Percentiles rank a stretch among this genome's conserved stretches.
Evolutionary conservation across 2,797 vertebrate genomes (phyloP).

Genomic region (Rhinatrema bivittatum): DNA sequence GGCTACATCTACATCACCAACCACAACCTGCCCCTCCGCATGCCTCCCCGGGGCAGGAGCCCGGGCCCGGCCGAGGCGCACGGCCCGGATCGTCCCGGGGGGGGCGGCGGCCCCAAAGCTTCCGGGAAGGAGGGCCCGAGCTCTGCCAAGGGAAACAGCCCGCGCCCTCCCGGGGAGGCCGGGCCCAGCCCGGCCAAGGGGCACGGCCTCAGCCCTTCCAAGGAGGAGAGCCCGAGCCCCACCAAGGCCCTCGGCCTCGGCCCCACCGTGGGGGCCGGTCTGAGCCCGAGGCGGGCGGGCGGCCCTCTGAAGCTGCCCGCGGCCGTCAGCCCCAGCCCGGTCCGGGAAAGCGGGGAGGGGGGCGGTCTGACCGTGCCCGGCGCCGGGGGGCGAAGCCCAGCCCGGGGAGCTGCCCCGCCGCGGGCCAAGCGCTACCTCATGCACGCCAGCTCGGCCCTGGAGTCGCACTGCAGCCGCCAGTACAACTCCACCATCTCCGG

Average conservation of each 20-base stretch:
- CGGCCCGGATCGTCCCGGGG: not conserved
- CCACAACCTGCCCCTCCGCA: constrained; percentile 79
- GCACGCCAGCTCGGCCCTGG: constrained; percentile 63
- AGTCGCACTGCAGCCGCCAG: constrained; percentile 80
- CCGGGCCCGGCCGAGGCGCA: too few relatives aligned
- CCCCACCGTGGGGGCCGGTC: not conserved
- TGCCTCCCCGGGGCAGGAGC: constrained; percentile 61
- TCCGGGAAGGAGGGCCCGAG: not conserved
- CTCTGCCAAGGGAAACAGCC: not conserved
- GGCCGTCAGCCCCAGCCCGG: not conserved
- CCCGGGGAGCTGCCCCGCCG: constrained; percentile 25
- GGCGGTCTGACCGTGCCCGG: too few relatives aligned
- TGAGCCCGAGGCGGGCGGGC: too few relatives aligned
- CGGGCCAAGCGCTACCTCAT: constrained; percentile 50
- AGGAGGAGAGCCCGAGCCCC: not conserved
- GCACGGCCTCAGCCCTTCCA: too few relatives aligned
- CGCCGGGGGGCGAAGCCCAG: too few relatives aligned
- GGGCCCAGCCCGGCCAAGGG: too few relatives aligned
- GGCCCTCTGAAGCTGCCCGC: too few relatives aligned
- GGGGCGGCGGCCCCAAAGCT: not conserved
- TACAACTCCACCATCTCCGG: constrained; percentile 84
- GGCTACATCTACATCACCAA: constrained; percentile 84
- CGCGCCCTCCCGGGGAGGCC: not conserved
- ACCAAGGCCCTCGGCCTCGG: not conserved
- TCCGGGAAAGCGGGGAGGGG: too few relatives aligned